phyloP scores from a whole-genome alignment of 1,140 invertebrate species.

The Tribolium madens region DNA sequence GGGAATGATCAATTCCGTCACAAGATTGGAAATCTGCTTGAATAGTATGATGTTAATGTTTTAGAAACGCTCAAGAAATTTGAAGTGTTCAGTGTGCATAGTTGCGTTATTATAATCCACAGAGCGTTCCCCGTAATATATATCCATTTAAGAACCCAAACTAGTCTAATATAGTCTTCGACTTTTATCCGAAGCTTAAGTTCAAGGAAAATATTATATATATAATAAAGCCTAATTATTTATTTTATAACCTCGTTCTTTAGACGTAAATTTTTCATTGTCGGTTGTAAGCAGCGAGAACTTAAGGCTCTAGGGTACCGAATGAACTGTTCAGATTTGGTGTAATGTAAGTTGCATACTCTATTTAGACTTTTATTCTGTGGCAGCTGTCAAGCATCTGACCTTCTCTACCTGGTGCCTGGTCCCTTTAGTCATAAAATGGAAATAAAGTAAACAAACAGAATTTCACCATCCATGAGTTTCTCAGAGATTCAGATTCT shows the following conservation, averaged over 20 bases:
- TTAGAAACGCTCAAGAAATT: conserved; percentile 26
- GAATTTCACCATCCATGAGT: too few relatives aligned
- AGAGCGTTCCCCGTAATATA: conserved; percentile 10
- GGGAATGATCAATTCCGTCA: conserved; percentile 51
- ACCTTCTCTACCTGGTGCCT: too few relatives aligned
- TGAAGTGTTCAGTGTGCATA: not conserved
- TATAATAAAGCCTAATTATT: conserved; percentile 26
- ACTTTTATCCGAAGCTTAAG: conserved; percentile 1
- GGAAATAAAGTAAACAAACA: too few relatives aligned
- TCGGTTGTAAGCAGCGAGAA: not conserved
- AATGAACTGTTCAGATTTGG: too few relatives aligned
- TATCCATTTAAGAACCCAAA: not conserved
- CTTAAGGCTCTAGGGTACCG: too few relatives aligned
- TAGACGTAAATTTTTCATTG: conserved; percentile 26
- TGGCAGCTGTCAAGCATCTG: too few relatives aligned
- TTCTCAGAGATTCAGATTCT: too few relatives aligned
- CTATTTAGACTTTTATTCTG: too few relatives aligned
- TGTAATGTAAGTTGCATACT: too few relatives aligned
- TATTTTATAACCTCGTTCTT: conserved; percentile 18
- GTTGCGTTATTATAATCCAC: conserved; percentile 1
- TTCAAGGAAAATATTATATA: conserved; percentile 6
- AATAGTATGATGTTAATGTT: conserved; percentile 25
- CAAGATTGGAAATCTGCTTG: conserved; percentile 49
- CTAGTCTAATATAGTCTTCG: conserved; percentile 6
- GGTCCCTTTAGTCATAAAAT: too few relatives aligned